phyloP scores from a whole-genome alignment of 2,113 vertebrate species.

The Lepus timidus region DNA sequence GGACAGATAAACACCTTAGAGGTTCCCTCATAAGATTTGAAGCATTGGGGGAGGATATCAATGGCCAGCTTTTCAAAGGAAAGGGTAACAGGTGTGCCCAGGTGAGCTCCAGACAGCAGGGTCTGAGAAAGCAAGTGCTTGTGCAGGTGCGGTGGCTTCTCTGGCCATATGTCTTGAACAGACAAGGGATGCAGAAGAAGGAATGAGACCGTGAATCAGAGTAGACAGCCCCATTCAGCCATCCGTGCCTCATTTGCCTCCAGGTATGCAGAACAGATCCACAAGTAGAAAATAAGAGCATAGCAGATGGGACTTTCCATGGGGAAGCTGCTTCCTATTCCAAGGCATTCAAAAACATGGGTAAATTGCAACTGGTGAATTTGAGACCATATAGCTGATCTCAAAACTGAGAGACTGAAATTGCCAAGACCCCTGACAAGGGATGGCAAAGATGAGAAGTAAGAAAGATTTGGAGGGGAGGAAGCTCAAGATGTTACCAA shows the following conservation, averaged over 20 bases:
- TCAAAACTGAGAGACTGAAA: constrained; percentile 4
- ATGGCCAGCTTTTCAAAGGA: constrained; percentile 57
- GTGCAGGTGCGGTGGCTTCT: neutral
- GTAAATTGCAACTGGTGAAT: neutral
- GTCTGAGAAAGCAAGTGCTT: constrained; percentile 25
- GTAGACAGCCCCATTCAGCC: constrained; percentile 11
- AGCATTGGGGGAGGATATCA: constrained; percentile 62
- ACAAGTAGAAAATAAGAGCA: neutral
- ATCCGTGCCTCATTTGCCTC: neutral
- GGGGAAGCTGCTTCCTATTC: neutral
- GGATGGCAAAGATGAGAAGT: neutral
- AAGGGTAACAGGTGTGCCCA: constrained; percentile 58
- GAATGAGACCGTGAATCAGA: neutral
- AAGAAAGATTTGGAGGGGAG: neutral
- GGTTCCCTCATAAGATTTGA: constrained; percentile 20
- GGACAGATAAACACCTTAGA: constrained; percentile 44
- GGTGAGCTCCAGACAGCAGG: constrained; percentile 41
- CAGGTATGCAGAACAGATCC: constrained; percentile 11
- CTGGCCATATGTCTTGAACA: constrained; percentile 16
- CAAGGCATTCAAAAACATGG: neutral
- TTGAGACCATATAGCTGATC: neutral
- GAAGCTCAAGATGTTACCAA: neutral
- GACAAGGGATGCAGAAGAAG: neutral
- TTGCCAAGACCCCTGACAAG: neutral
- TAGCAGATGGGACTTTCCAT: neutral